Conservation (phyloP, 1,140 invertebrate species). For the Agrypnia vestita region DNA sequence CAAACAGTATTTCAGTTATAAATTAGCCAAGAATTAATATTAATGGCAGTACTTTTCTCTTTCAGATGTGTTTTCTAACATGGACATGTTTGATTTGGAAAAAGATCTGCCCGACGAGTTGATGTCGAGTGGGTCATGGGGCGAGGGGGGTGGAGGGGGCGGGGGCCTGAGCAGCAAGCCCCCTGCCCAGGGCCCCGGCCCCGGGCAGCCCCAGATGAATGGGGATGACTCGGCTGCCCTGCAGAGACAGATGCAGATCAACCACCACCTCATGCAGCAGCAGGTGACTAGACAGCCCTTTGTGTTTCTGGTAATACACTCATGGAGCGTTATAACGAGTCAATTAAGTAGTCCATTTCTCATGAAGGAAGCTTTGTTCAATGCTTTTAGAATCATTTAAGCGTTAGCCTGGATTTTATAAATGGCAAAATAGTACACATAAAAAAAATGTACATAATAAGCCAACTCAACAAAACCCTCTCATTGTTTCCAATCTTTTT, state of each 20-base stretch:
- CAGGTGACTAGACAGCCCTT: slow-evolving; percentile 37
- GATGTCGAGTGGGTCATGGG: slow-evolving; percentile 82
- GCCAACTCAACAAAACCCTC: too few species aligned
- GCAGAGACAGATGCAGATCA: slow-evolving; percentile 76
- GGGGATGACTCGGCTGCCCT: slow-evolving; percentile 75
- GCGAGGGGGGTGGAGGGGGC: slow-evolving; percentile 76
- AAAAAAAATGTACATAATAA: too few species aligned
- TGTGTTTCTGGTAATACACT: too few species aligned
- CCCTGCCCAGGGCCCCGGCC: slow-evolving; percentile 83
- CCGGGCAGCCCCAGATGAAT: slow-evolving; percentile 79
- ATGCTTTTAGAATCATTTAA: too few species aligned
- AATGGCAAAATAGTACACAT: too few species aligned
- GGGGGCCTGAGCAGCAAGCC: slow-evolving; percentile 74
- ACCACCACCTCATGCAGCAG: slow-evolving; percentile 78
- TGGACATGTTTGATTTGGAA: slow-evolving; percentile 90
- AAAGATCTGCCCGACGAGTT: slow-evolving; percentile 95
- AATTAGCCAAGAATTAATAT: background rate
- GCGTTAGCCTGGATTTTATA: too few species aligned
- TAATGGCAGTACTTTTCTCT: background rate
- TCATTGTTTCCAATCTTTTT: too few species aligned
- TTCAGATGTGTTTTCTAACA: slow-evolving; percentile 82
- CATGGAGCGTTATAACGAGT: too few species aligned
- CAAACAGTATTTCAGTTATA: background rate
- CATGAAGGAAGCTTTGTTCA: too few species aligned
- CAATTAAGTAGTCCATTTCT: too few species aligned